Evolutionary conservation across 1,140 invertebrate genomes (phyloP), one percentile per base, ranked within the genome.

Genomic region (Ganaspis sp.): DNA sequence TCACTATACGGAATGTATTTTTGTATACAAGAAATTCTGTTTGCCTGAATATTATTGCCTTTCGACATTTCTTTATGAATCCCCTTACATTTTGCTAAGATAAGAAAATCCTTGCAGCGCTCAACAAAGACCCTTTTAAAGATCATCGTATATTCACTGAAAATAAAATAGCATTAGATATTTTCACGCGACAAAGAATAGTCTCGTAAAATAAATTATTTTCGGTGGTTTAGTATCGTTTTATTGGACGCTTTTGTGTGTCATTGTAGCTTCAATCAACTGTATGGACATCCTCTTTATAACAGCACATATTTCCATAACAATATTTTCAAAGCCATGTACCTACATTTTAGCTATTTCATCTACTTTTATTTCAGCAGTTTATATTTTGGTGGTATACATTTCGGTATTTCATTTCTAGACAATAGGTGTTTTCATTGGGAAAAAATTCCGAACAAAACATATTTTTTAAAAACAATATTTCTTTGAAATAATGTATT

Each of bases 121-220:
- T 71, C 12, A n/a, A 45, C 42, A 45, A 45, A 45, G 45, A 49
- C 45, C 15, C 45, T 49, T 49, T 17, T 5, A 2, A 8, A 49
- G 45, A n/a, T n/a, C 17, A n/a, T 17, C 4, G 4, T 45, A n/a
- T 49, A 17, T 49, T 17, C 17, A 49, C 17, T 17, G 45, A 49
- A 49, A 45, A 45, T n/a, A 49, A n/a, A 49, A 49, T 15, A 45
- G n/a, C 40, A 45, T 45, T 45, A 45, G n/a, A 49, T n/a, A 49
- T 49, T 17, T 49, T n/a, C 70, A 71, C 45, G 70, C 45, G 8
- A n/a, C 38, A 40, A 40, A 40, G 11, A 5, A 17, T 15, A 4
- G 1, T 4, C 45, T n/a, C 45, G 45, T 49, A 49, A 49, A 49
- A 49, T 49, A 49, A 49, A 49, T 49, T 49, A 15, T 49, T 49